phyloP scores from a whole-genome alignment of 2,113 vertebrate species.

The Paedocypris sp. region DNA sequence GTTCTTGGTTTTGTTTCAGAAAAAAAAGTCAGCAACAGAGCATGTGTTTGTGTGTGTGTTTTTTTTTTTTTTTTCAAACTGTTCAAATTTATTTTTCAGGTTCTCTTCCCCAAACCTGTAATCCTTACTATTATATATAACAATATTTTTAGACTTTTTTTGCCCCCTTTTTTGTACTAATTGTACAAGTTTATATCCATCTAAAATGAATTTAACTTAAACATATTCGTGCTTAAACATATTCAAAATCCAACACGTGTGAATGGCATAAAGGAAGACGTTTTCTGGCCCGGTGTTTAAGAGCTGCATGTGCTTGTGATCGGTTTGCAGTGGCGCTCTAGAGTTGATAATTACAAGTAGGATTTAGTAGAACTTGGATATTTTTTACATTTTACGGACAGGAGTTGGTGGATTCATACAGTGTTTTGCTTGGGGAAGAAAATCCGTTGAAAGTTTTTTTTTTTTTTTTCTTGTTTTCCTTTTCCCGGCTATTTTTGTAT shows the following conservation, averaged over 20 bases:
- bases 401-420: no score
- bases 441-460: no score
- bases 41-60: neutral
- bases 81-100: no score
- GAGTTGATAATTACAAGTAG: neutral
- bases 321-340: slow-evolving; percentile 7
- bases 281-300: slow-evolving; percentile 33
- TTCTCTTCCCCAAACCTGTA: no score
- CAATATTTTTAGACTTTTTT: no score
- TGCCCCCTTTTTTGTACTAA: no score
- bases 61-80: neutral
- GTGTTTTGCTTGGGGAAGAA: no score
- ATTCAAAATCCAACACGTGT: neutral
- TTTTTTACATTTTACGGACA: slow-evolving; percentile 3
- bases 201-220: no score
- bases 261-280: slow-evolving; percentile 40
- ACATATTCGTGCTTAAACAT: no score
- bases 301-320: slow-evolving; percentile 36
- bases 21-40: neutral
- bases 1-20: neutral
- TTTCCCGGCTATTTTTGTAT: slow-evolving; percentile 17
- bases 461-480: no score
- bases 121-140: no score
- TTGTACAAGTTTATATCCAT: no score
- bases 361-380: neutral